Evolutionary conservation across 2,113 vertebrate species (phyloP).

Genomic region (Charina bottae): DNA sequence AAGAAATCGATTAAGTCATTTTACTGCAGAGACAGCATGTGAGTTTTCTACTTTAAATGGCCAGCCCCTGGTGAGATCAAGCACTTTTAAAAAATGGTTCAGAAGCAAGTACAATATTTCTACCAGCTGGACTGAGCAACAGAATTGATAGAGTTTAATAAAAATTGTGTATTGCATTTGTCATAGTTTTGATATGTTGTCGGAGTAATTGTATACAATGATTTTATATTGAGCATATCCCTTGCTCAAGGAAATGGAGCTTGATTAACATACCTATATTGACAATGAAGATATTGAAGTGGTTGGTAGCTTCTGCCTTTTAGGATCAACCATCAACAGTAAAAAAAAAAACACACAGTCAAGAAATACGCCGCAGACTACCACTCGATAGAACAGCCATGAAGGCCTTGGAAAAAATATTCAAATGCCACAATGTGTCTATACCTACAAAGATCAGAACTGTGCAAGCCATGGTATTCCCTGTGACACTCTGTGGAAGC

Average conservation of each 20-base stretch:
- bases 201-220: background rate
- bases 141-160: background rate
- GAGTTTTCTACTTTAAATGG: background rate
- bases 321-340: background rate
- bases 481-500: no score
- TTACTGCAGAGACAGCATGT: background rate
- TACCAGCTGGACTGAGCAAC: background rate
- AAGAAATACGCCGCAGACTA: no score
- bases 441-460: no score
- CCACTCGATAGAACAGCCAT: no score
- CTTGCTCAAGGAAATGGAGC: background rate
- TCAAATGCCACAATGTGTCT: no score
- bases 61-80: background rate
- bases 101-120: background rate
- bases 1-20: background rate
- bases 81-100: background rate
- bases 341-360: no score
- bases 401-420: no score
- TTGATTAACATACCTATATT: background rate
- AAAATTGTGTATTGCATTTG: background rate
- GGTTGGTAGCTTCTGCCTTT: background rate
- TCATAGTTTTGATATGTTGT: background rate
- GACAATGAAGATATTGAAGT: background rate
- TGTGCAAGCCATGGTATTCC: no score
- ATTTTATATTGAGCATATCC: background rate